Evolutionary conservation across 2,888 invertebrate species (phyloP).

Genomic region (Allophyes oxyacanthae): DNA sequence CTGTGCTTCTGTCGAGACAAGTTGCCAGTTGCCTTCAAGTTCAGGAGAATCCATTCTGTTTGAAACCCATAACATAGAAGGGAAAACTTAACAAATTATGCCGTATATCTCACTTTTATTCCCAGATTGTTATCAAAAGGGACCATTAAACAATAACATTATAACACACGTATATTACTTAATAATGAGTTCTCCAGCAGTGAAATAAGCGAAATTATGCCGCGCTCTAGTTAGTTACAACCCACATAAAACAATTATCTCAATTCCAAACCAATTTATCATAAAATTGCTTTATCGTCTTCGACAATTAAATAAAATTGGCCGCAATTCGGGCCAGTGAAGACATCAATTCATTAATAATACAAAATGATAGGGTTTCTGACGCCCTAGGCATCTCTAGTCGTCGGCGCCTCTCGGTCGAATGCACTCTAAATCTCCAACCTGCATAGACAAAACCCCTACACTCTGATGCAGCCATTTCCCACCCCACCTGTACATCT

Average conservation of each 20-base stretch:
- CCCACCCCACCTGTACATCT: conserved; percentile 79
- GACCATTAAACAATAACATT: conserved; percentile 28
- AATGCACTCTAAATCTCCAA: conserved; percentile 81
- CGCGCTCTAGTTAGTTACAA: conserved; percentile 57
- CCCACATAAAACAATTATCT: conserved; percentile 72
- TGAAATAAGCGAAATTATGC: conserved; percentile 53
- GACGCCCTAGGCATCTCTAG: conserved; percentile 65
- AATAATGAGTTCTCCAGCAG: conserved; percentile 42
- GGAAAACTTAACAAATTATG: background rate
- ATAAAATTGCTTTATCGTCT: conserved; percentile 78
- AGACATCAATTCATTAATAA: conserved; percentile 81
- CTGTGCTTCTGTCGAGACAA: no score
- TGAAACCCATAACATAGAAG: no score
- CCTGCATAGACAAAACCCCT: conserved; percentile 81
- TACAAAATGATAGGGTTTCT: conserved; percentile 72
- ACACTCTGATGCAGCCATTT: conserved; percentile 75
- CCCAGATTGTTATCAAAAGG: conserved; percentile 1
- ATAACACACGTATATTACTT: conserved; percentile 25
- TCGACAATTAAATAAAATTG: conserved; percentile 80
- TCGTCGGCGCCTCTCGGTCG: conserved; percentile 69
- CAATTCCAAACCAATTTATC: conserved; percentile 70
- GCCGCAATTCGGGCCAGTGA: conserved; percentile 79
- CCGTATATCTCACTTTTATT: conserved; percentile 1
- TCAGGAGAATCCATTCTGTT: no score
- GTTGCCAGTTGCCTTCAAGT: no score